Evolutionary conservation across 1,140 invertebrate genomes (phyloP), one percentile per base, ranked within the genome.

Genomic region (Aphaenogaster ashmeadi): DNA sequence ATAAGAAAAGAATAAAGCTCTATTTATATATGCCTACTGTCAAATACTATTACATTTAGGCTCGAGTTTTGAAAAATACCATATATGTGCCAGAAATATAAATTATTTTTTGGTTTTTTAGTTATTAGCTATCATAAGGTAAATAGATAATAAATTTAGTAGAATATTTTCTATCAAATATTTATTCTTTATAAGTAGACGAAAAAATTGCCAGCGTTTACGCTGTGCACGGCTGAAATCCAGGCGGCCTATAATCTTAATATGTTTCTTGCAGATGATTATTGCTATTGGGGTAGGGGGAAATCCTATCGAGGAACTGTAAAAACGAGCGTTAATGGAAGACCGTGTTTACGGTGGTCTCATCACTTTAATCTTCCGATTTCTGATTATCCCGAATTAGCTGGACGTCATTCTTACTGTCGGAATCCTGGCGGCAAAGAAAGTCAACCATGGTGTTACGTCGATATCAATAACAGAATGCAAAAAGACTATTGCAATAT

Each of bases 391-490:
- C 97, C 97, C 0, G 98, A 99, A 94, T 95, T 99, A 36, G 97
- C 97, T 38, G 98, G 98, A 21, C 97, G 97, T 36, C 98, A 99
- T 93, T 98, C 98, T 91, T 99, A 98, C 93, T 99, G 99, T 94
- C 96, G 98, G 85, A 99, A 99, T 96, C 99, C 99, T 18, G 98
- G 97, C 56, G 97, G 97, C 47, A 95, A 96, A 0, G 97, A 98
- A 93, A 93, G 94, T 0, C 97, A 98, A 89, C 99, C 99, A 0
- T 99, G 99, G 98, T 99, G 99, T 95, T 98, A 98, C 89, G 96
- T 98, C n/a, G 97, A 97, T 75, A 96, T 96, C 69, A 96, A 97
- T 91, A 96, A 96, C 67, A 96, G 96, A 89, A 95, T 95, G 87
- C 96, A 97, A 85, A 97, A 97, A 91, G 98, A 99, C 94, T 92